Evolutionary conservation across 1,140 invertebrate genomes (phyloP), one percentile per base, ranked within the genome.

Genomic region (Heliothis virescens): DNA sequence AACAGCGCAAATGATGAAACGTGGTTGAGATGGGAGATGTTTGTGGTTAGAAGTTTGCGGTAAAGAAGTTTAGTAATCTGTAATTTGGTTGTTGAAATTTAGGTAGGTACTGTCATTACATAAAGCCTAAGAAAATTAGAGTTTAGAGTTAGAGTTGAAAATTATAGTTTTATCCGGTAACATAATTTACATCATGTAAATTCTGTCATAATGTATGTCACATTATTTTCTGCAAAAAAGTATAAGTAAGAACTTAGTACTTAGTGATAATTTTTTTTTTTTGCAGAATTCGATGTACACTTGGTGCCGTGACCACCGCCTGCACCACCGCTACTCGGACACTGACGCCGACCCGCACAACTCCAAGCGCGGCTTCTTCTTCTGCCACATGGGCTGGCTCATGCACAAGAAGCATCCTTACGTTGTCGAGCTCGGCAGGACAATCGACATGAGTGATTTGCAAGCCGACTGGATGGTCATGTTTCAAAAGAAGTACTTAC

Each of bases 371-470:
- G n/a, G n/a, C n/a, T n/a, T n/a, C n/a, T n/a, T n/a, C n/a, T n/a
- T n/a, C n/a, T n/a, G n/a, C n/a, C n/a, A n/a, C n/a, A n/a, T n/a
- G n/a, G n/a, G n/a, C n/a, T n/a, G n/a, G n/a, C n/a, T n/a, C n/a
- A n/a, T n/a, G n/a, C n/a, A n/a, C n/a, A n/a, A n/a, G n/a, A n/a
- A n/a, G n/a, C n/a, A n/a, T n/a, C n/a, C n/a, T n/a, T n/a, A n/a
- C n/a, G n/a, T n/a, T n/a, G n/a, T n/a, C 83, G 95, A 91, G 92
- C 94, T 83, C 41, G 95, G 91, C 71, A 93, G 77, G 82, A 97
- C 15, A 62, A 96, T 99, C 29, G 97, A 98, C 73, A 92, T 96
- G 94, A 96, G 95, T 18, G 98, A 98, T 89, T 89, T 98, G 10
- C 91, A 96, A 85, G 95, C 94, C 11, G 97, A 98, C 91, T 96